Percentiles rank a stretch among this genome's conserved stretches.
Conservation (phyloP, 1,140 invertebrate species). For the Drosophila saltans region DNA sequence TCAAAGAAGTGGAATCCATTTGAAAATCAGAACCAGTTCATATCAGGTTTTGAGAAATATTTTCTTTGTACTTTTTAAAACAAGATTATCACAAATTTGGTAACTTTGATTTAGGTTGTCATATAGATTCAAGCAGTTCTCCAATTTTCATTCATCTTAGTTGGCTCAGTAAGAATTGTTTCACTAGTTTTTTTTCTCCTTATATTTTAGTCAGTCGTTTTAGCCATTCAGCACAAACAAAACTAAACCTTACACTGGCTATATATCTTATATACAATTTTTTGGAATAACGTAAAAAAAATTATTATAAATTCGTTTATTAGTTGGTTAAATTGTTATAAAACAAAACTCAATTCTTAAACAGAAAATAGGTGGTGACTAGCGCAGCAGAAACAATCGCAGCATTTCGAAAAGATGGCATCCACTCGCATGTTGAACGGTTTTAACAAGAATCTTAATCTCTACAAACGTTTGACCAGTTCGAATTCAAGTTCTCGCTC, state of each 20-base stretch:
- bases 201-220: not conserved
- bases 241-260: not conserved
- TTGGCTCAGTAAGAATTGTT: slow-evolving; percentile 1
- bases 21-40: too few species aligned
- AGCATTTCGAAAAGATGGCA: not conserved
- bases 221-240: not conserved
- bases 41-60: too few species aligned
- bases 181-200: not conserved
- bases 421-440: slow-evolving; percentile 30
- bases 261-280: not conserved
- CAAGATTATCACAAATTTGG: too few species aligned
- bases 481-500: not conserved
- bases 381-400: not conserved
- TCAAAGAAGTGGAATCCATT: too few species aligned
- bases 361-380: not conserved
- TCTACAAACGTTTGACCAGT: slow-evolving; percentile 17
- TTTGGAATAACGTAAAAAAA: slow-evolving; percentile 4
- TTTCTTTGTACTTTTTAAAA: too few species aligned
- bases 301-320: not conserved
- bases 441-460: slow-evolving; percentile 11
- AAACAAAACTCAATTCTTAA: too few species aligned
- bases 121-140: not conserved
- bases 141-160: not conserved
- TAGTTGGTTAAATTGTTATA: too few species aligned
- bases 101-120: not conserved